Conservation (phyloP, 1,140 invertebrate genomes). For the Papilio xuthus region DNA sequence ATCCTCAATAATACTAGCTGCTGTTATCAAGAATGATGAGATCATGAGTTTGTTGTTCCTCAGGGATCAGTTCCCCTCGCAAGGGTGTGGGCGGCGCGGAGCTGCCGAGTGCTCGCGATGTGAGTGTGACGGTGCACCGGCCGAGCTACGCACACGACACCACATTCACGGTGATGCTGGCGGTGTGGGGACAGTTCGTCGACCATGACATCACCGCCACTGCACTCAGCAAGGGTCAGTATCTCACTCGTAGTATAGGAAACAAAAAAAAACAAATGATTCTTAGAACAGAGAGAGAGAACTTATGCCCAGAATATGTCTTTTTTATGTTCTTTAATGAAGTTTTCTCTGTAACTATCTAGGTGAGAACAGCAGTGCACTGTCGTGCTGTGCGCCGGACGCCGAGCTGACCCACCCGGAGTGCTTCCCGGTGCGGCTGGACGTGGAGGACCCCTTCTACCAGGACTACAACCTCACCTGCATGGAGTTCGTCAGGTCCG, state of each 20-base stretch:
- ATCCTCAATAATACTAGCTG: neutral
- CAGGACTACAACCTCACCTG: slow-evolving; percentile 85
- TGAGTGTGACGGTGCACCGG: slow-evolving; percentile 88
- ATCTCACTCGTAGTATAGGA: too few relatives aligned
- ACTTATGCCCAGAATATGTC: neutral
- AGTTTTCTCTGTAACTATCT: slow-evolving; percentile 50
- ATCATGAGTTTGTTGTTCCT: slow-evolving; percentile 23
- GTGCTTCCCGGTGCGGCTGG: slow-evolving; percentile 89
- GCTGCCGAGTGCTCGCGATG: slow-evolving; percentile 87
- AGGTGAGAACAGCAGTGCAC: slow-evolving; percentile 83
- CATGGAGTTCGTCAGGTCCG: slow-evolving; percentile 92
- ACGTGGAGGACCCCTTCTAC: slow-evolving; percentile 86
- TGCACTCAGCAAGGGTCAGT: slow-evolving; percentile 84
- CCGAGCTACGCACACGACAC: slow-evolving; percentile 87
- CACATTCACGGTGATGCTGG: slow-evolving; percentile 90
- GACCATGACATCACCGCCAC: slow-evolving; percentile 97
- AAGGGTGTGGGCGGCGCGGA: slow-evolving; percentile 77
- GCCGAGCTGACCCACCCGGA: slow-evolving; percentile 85
- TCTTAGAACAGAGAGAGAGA: neutral
- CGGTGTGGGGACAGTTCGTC: slow-evolving; percentile 97
- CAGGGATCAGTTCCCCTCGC: slow-evolving; percentile 87
- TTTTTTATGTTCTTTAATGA: neutral
- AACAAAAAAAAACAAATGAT: neutral
- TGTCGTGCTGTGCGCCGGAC: slow-evolving; percentile 83
- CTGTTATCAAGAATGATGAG: neutral